Evolutionary conservation across 2,113 vertebrate genomes (phyloP).

Genomic region (Cacatua alba): DNA sequence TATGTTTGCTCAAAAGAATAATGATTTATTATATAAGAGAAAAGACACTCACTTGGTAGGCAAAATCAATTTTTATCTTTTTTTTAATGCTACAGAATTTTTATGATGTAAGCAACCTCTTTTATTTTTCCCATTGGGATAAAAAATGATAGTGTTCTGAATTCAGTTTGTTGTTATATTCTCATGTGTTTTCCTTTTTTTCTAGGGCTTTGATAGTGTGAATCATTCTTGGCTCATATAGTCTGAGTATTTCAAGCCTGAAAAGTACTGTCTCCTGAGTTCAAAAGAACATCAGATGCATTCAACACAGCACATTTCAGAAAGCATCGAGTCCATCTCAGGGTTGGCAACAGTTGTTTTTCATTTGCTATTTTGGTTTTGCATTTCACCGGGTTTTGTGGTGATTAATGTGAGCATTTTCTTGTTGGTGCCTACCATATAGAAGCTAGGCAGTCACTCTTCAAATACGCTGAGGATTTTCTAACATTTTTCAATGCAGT

Average conservation of each 20-base stretch:
- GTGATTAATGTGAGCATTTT: neutral
- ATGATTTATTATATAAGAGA: neutral
- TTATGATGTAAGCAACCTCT: neutral
- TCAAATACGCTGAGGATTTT: neutral
- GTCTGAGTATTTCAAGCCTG: conserved; percentile 25
- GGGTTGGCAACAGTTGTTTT: neutral
- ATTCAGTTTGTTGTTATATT: conserved; percentile 22
- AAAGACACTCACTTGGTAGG: neutral
- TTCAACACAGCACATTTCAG: neutral
- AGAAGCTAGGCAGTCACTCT: neutral
- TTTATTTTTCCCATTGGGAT: neutral
- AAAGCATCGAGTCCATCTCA: neutral
- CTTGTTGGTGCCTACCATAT: neutral
- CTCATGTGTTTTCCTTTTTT: neutral
- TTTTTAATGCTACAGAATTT: neutral
- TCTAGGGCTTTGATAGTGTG: neutral
- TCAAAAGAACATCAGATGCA: conserved; percentile 31
- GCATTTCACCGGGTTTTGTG: neutral
- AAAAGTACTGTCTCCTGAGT: neutral
- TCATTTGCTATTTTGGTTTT: neutral
- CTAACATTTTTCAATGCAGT: neutral
- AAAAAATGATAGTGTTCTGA: neutral
- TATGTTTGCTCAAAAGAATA: neutral
- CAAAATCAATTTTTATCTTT: neutral
- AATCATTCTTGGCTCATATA: conserved; percentile 37